These are phyloP conservation scores for Apolygus lucorum DNA, from an alignment of 1,140 invertebrate species.

Conservation along the genomic window DNA sequence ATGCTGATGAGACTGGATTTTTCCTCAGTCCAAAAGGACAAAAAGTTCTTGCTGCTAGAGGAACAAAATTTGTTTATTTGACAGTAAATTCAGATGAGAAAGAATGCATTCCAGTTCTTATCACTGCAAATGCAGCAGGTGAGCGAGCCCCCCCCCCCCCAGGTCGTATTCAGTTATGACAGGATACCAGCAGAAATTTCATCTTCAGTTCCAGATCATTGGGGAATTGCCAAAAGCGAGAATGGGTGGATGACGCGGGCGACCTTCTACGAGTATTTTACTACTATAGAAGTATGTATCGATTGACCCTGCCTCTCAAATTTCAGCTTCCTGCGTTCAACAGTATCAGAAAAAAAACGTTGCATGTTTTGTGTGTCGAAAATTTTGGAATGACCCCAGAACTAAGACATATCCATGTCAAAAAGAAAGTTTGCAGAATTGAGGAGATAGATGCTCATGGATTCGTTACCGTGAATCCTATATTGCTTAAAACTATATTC, in stretches of 20 bases:
- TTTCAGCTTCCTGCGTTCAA: too few species aligned
- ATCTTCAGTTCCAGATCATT: conserved; percentile 34
- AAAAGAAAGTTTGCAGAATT: too few species aligned
- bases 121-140: conserved; percentile 24
- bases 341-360: too few species aligned
- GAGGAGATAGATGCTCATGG: too few species aligned
- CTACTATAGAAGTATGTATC: too few species aligned
- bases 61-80: conserved; percentile 26
- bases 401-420: too few species aligned
- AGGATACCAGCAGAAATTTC: conserved; percentile 35
- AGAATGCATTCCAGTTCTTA: conserved; percentile 27
- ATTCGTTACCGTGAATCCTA: too few species aligned
- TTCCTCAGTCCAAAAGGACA: conserved; percentile 24
- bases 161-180: conserved; percentile 36
- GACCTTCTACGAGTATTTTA: too few species aligned
- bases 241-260: not conserved
- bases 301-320: too few species aligned
- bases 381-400: too few species aligned
- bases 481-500: too few species aligned
- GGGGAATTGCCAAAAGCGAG: conserved; percentile 35
- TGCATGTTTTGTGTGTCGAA: too few species aligned
- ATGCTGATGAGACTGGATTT: conserved; percentile 31
- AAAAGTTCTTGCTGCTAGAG: conserved; percentile 25
- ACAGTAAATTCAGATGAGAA: conserved; percentile 22
- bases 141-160: conserved; percentile 20